Evolutionary conservation across 1,140 invertebrate genomes (phyloP), one percentile per base, ranked within the genome.

Genomic region (Hypsibius dujardini): DNA sequence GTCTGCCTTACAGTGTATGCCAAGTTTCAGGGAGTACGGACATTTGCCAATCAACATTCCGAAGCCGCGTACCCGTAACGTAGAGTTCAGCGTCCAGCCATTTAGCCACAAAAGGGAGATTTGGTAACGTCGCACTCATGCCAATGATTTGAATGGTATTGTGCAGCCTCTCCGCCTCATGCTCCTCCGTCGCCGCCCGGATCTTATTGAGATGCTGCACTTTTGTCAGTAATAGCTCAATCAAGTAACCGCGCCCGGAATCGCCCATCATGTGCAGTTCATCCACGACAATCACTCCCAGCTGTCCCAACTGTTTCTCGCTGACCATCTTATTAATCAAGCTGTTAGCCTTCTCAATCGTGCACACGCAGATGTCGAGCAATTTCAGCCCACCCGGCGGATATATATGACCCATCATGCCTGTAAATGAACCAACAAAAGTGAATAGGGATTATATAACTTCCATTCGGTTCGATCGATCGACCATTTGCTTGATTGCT

Each of bases 311-410:
- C 71, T 81, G 84, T 2, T 83, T 82, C 72, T 89, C 88, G 79
- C 90, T 88, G 75, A 91, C 79, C 62, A 92, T 78, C 75, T 85
- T 7, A 81, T 98, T 98, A 2, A 98, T 82, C 50, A 98, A 83
- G 74, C 88, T 88, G 79, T 98, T 98, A 1, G 94, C 94, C 80
- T 98, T 98, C 80, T 98, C 95, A 73, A 98, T 98, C 0, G 95
- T 98, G 79, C 94, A 96, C 73, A 98, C 88, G 69, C 92, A 94
- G 76, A 97, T 83, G 78, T 96, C 87, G 28, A 28, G 28, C 28
- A 28, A 28, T 28, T 28, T 28, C 1, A 94, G n/a, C n/a, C 50
- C n/a, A 56, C 50, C 7, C 7, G 7, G n/a, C n/a, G n/a, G 7
- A 7, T 56, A 12, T n/a, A 56, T 56, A 12, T 56, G 50, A n/a